Base-by-base conservation (phyloP, 2,888 invertebrate species). In the Yponomeuta malinellus region DNA sequence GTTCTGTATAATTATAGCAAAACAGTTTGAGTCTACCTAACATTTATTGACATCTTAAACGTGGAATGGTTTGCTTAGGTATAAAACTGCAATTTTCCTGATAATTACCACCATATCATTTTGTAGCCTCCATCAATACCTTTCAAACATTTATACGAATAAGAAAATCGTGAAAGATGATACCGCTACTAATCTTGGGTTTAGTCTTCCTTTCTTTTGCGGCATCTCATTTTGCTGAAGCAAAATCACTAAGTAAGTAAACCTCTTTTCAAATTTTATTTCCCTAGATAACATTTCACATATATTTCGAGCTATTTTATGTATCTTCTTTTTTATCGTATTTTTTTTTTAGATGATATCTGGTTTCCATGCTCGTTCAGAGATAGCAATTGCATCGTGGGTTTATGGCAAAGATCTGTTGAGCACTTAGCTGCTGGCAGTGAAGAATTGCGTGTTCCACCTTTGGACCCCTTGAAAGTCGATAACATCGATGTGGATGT, bases 391-490 rank as follows among this genome's bases (percentile, higher is more conserved):
- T 86, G 86, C 68, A 72, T 81, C 43, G 75, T 72, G 23, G 72
- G 74, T 2, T 63, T 79, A 1, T 79, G 78, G 52, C 71, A 80
- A 72, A 70, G 72, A 0, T 71, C 78, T 0, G 4, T 84, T 0
- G 72, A 71, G 5, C 73, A 76, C 9, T 77, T 82, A 31, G 80
- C 77, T 0, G 75, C 78, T 67, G 86, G 86, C 23, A 74, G 81
- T 0, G 73, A 77, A 1, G 81, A 83, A 10, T 29, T 82, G 1
- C 74, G 75, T 0, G 82, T 86, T 66, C 80, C 81, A 3, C 75
- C 82, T 0, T 73, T 83, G 2, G 86, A 86, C 70, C 85, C 86
- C 1, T 73, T 84, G 2, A 29, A 71, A 2, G 10, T 86, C 0
- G 72, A 70, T 37, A 76, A 84, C 71, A 72, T 83, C 0, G 72